Conservation (phyloP, 1,140 invertebrate genomes). For the Drosophila repletoides region DNA sequence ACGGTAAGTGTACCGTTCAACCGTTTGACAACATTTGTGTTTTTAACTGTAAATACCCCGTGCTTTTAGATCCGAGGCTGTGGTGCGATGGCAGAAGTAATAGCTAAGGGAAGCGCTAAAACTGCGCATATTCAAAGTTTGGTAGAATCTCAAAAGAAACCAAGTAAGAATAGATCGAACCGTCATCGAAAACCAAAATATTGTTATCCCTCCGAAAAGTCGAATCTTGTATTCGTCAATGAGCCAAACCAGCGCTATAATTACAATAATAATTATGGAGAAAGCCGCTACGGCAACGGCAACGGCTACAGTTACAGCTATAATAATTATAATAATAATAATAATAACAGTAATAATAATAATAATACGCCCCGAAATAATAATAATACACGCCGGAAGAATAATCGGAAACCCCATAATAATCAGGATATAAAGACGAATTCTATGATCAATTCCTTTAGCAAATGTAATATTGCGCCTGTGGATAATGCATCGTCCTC, state of each 20-base stretch:
- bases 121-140: constrained; percentile 59
- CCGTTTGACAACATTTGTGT: not conserved
- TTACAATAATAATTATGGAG: too few relatives aligned
- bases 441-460: constrained; percentile 1
- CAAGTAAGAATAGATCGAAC: not conserved
- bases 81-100: constrained; percentile 46
- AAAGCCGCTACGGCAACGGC: not conserved
- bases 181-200: constrained; percentile 5
- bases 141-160: constrained; percentile 47
- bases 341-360: not conserved
- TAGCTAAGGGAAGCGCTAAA: constrained; percentile 19
- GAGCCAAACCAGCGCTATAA: not conserved
- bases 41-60: not conserved
- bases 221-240: constrained; percentile 43
- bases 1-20: constrained; percentile 44
- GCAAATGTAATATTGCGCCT: not conserved
- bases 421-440: not conserved
- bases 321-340: not conserved
- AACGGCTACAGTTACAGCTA: not conserved
- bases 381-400: not conserved
- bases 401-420: not conserved
- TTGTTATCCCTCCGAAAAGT: constrained; percentile 7
- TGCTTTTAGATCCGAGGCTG: constrained; percentile 45
- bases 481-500: not conserved
- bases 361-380: not conserved